Evolutionary conservation across 2,113 vertebrate species (phyloP).

Genomic region (Ploceus nigricollis): DNA sequence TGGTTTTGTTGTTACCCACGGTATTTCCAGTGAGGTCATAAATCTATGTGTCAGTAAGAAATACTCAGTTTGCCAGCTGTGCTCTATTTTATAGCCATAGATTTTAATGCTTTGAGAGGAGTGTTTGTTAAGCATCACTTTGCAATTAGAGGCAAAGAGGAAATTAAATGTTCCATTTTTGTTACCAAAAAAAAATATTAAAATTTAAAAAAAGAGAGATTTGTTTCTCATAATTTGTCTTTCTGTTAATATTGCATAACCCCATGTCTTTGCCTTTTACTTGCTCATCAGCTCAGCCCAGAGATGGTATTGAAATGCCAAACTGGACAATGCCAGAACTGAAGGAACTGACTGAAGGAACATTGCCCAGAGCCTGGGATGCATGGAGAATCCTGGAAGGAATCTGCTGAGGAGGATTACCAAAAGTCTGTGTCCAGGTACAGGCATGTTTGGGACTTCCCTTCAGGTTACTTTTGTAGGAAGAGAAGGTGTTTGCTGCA

Average conservation of each 20-base stretch:
- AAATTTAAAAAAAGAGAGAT: neutral
- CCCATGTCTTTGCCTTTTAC: neutral
- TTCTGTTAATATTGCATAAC: neutral
- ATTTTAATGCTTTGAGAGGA: constrained; percentile 17
- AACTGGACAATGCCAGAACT: neutral
- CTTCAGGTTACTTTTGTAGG: neutral
- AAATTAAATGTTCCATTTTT: neutral
- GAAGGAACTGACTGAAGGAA: neutral
- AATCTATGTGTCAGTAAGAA: constrained; percentile 31
- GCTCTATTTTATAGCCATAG: constrained; percentile 10
- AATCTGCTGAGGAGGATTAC: neutral
- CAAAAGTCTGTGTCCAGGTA: constrained; percentile 50
- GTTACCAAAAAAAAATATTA: neutral
- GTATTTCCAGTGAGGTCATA: constrained; percentile 45
- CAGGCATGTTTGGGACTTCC: neutral
- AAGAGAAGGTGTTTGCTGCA: neutral
- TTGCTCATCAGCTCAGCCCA: neutral
- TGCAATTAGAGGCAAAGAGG: neutral
- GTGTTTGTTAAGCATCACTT: neutral
- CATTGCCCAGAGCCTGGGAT: neutral
- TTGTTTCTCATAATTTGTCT: neutral
- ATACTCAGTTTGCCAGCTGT: constrained; percentile 39
- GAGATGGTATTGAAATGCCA: neutral
- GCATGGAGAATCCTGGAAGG: neutral
- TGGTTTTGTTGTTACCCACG: neutral